phyloP scores from a whole-genome alignment of 2,797 vertebrate species.

The Anguilla pacifica region DNA sequence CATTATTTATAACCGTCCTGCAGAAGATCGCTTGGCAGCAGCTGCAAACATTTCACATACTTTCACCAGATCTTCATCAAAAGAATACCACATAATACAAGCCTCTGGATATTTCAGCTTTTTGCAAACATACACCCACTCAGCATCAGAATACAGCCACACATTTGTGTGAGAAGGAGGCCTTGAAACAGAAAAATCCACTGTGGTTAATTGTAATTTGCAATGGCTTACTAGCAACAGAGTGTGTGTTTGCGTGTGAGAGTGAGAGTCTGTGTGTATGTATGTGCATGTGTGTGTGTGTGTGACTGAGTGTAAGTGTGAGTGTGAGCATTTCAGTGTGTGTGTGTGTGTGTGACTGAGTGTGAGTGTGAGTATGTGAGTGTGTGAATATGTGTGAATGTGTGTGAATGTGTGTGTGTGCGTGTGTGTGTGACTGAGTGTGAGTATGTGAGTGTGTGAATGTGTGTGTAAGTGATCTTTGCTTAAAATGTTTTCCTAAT shows the following conservation, averaged over 20 bases:
- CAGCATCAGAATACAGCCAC: no score
- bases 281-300: neutral
- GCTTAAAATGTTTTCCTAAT: no score
- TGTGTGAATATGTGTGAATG: neutral
- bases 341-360: neutral
- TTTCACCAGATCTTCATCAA: no score
- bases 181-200: no score
- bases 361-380: neutral
- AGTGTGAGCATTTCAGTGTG: neutral
- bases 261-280: neutral
- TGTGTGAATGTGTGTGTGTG: neutral
- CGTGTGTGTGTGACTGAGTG: neutral
- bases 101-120: no score
- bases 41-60: no score
- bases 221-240: neutral
- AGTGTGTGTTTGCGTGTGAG: neutral
- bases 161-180: no score
- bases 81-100: no score
- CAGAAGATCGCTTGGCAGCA: no score
- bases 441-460: neutral
- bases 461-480: neutral
- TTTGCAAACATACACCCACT: no score
- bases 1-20: no score
- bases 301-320: neutral
- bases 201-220: no score